Base-by-base conservation (phyloP, 2,888 invertebrate species). In the Tetheella fluctuosa region DNA sequence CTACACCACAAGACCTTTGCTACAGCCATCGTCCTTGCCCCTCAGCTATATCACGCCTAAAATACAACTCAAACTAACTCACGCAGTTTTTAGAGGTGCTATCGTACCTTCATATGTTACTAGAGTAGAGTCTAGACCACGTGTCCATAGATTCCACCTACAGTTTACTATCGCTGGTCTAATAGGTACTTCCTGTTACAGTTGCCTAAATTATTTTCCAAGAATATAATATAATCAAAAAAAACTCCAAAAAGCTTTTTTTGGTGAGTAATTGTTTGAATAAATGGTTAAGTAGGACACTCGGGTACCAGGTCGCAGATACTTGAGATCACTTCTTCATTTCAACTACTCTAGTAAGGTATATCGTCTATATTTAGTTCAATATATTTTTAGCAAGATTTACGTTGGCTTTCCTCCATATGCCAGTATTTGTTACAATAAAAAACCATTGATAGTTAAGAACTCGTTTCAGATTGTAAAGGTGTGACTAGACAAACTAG, bases 401-500 rank as follows among this genome's bases (percentile, higher is more conserved):
- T 64, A 67, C 60, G 58, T 71, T 76, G 73, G 76, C 73, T 70
- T 67, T 60, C 69, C 63, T 71, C 74, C 73, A 76, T 66, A 61
- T 20, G n/a, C 48, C 10, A 48, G 48, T 52, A 58, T 60, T 23
- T 58, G 61, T 63, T 56, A 61, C 55, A 37, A 23, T 37, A 12
- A 55, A 55, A 55, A 55, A 34, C 34, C 23, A 37, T 23, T 34
- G 23, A 30, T 34, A 23, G 30, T 8, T 20, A 48, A 20, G 8
- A 48, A 17, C 20, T 20, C 10, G 20, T 48, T 48, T 48, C 42
- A 42, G 17, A 42, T n/a, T 42, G 8, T 2, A 20, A 48, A 48
- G 48, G 48, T 20, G 42, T n/a, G 6, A 42, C n/a, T 10, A 48
- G 5, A 17, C 13, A 37, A 37, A 15, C 15, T 15, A 37, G 39